phyloP scores from a whole-genome alignment of 2,888 invertebrate species.

The Artemia sinica region DNA sequence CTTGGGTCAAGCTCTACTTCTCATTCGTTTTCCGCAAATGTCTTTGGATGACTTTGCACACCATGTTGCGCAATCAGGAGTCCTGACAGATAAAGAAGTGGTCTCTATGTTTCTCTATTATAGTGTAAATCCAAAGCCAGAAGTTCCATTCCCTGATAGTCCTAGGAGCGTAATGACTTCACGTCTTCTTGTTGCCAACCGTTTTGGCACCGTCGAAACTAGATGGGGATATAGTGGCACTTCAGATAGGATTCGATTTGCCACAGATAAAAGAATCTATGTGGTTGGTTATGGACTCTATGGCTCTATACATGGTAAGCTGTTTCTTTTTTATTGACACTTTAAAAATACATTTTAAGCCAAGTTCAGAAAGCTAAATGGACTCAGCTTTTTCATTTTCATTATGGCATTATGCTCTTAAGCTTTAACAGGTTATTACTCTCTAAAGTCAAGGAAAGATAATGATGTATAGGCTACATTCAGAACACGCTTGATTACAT shows the following conservation, averaged over 20 bases:
- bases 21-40: conserved; percentile 66
- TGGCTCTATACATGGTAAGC: conserved; percentile 52
- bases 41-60: conserved; percentile 65
- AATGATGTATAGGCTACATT: no score
- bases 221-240: conserved; percentile 72
- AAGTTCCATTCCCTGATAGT: conserved; percentile 47
- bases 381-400: no score
- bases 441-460: no score
- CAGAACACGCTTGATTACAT: no score
- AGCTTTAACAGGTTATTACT: no score
- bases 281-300: conserved; percentile 68
- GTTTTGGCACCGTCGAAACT: conserved; percentile 57
- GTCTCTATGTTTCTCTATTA: conserved; percentile 53
- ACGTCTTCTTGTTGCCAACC: conserved; percentile 52
- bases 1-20: conserved; percentile 48
- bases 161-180: conserved; percentile 60
- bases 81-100: conserved; percentile 55
- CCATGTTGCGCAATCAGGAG: conserved; percentile 53
- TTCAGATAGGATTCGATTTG: conserved; percentile 53
- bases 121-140: conserved; percentile 56
- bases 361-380: no score
- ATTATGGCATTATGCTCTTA: no score
- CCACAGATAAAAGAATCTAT: conserved; percentile 40
- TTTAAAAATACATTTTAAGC: no score
- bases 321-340: background rate